These are phyloP conservation scores for Drosophila recens DNA, from an alignment of 2,888 invertebrate genomes.

Conservation along the genomic window DNA sequence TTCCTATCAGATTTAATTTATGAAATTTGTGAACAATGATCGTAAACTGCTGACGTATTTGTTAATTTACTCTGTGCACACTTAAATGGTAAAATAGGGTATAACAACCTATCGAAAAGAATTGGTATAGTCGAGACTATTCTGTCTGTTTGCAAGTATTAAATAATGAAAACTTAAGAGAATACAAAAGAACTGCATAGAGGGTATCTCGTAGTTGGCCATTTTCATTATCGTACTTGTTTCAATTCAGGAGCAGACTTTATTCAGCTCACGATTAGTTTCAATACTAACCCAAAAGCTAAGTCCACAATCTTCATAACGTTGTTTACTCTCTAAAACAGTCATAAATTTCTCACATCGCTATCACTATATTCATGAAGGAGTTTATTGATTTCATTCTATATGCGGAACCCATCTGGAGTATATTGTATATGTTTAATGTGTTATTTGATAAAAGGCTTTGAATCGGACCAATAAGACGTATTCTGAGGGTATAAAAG, in stretches of 20 bases:
- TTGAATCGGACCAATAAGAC: constrained; percentile 5
- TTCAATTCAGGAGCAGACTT: not conserved
- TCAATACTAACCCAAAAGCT: not conserved
- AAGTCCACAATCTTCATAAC: too few species aligned
- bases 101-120: not conserved
- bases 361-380: constrained; percentile 5
- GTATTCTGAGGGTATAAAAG: constrained; percentile 27
- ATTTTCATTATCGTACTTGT: not conserved
- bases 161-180: too few species aligned
- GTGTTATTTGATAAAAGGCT: not conserved
- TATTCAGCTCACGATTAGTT: not conserved
- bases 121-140: too few species aligned
- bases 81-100: not conserved
- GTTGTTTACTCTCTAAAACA: not conserved
- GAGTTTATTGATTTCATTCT: constrained; percentile 24
- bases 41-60: constrained; percentile 6
- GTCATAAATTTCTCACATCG: constrained; percentile 27
- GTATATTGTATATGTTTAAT: not conserved
- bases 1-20: constrained; percentile 1
- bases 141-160: too few species aligned
- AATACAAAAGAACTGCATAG: not conserved
- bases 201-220: not conserved
- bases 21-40: constrained; percentile 11
- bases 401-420: constrained; percentile 11
- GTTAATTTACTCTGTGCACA: not conserved